Evolutionary conservation across 2,888 invertebrate genomes (phyloP).

Genomic region (Eugnorisma glareosa): DNA sequence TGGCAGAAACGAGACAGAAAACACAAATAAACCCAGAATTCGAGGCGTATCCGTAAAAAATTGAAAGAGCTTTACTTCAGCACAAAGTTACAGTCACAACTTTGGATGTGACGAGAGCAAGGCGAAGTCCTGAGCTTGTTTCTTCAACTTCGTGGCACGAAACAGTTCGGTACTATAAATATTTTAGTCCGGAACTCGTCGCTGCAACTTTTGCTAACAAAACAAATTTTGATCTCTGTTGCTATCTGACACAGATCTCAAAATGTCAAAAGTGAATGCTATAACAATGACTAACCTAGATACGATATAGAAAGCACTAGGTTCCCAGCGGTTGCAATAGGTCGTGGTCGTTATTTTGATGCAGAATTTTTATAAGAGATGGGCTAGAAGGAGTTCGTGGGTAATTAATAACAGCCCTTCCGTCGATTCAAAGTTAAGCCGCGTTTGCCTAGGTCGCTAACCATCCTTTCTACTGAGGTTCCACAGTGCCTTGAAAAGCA

Average conservation of each 20-base stretch:
- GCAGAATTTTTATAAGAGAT: not conserved
- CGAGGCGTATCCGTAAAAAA: not conserved
- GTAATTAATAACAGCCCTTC: too few species aligned
- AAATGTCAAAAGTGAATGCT: slow-evolving; percentile 51
- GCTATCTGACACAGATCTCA: slow-evolving; percentile 53
- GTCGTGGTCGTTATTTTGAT: slow-evolving; percentile 9
- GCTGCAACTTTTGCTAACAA: slow-evolving; percentile 17
- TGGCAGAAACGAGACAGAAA: not conserved
- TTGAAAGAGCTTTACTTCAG: not conserved
- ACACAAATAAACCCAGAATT: not conserved
- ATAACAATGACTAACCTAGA: slow-evolving; percentile 59
- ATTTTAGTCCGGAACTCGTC: not conserved
- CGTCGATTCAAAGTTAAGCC: too few species aligned
- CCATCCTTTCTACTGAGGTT: too few species aligned
- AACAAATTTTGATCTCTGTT: slow-evolving; percentile 28
- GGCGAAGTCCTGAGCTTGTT: slow-evolving; percentile 2
- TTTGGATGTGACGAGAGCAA: slow-evolving; percentile 2
- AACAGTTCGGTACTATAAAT: slow-evolving; percentile 11
- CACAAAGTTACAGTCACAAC: not conserved
- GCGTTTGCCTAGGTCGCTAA: too few species aligned
- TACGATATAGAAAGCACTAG: slow-evolving; percentile 58
- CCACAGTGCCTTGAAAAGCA: too few species aligned
- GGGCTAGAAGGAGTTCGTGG: not conserved
- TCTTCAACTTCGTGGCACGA: not conserved
- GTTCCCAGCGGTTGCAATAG: slow-evolving; percentile 28